phyloP scores from a whole-genome alignment of 2,888 invertebrate genomes.

The Eupithecia insigniata region DNA sequence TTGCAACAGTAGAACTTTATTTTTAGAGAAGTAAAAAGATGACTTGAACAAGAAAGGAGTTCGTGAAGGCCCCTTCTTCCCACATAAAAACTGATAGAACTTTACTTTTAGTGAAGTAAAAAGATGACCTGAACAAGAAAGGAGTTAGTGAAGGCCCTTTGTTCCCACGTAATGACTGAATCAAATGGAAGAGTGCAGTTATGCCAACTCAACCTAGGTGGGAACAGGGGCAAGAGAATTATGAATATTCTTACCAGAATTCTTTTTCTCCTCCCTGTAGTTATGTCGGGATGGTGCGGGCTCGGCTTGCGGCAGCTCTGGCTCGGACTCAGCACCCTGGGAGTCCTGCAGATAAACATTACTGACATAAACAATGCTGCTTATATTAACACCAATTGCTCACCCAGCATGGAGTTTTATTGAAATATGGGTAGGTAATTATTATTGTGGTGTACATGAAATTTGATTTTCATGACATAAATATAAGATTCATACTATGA shows the following conservation, averaged over 20 bases:
- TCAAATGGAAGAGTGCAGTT: not conserved
- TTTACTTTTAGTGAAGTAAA: not conserved
- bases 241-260: slow-evolving; percentile 51
- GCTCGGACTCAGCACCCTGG: slow-evolving; percentile 75
- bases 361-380: slow-evolving; percentile 12
- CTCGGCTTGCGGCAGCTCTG: slow-evolving; percentile 75
- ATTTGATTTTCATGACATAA: not conserved
- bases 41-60: no score
- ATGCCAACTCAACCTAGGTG: not conserved
- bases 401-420: not conserved
- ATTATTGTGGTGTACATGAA: no score
- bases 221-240: not conserved
- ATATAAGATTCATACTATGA: no score
- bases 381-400: not conserved
- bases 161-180: no score
- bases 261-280: slow-evolving; percentile 52
- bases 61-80: no score
- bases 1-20: no score
- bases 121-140: not conserved
- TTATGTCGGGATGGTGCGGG: slow-evolving; percentile 48
- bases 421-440: no score
- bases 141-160: no score
- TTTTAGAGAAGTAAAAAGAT: not conserved
- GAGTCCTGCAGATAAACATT: slow-evolving; percentile 76
- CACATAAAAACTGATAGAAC: no score